These are phyloP conservation scores for Phrixothrix hirtus DNA, from an alignment of 2,888 invertebrate species.

Conservation along the genomic window DNA sequence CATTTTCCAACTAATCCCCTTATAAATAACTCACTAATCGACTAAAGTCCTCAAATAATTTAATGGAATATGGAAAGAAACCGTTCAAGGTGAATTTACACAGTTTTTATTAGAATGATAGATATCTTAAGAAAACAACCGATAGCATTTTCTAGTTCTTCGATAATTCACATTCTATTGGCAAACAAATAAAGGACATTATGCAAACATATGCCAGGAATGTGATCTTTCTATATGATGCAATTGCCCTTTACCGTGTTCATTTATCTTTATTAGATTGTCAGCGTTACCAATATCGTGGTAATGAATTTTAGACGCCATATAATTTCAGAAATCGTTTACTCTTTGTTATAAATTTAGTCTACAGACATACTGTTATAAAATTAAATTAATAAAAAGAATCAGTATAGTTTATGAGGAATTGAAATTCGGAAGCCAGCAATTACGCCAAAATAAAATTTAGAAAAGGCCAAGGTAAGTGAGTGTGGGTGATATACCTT, in stretches of 20 bases:
- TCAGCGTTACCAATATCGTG: constrained; percentile 13
- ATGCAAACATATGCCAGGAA: constrained; percentile 35
- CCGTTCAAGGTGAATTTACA: constrained; percentile 17
- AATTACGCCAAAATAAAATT: constrained; percentile 7
- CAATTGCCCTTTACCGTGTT: constrained; percentile 33
- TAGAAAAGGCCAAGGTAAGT: constrained; percentile 25
- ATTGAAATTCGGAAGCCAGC: constrained; percentile 10
- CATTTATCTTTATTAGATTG: constrained; percentile 25
- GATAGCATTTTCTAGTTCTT: constrained; percentile 11
- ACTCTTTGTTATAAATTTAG: too few relatives aligned
- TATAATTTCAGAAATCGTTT: too few relatives aligned
- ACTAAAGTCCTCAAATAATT: background rate
- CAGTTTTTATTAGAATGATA: constrained; percentile 11
- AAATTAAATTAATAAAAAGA: too few relatives aligned
- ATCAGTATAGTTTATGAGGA: too few relatives aligned
- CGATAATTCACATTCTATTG: constrained; percentile 7
- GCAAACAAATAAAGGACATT: constrained; percentile 27
- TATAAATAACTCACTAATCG: background rate
- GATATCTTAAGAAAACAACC: constrained; percentile 9
- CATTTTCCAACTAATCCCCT: background rate
- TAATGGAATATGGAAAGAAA: constrained; percentile 3
- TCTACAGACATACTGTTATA: too few relatives aligned
- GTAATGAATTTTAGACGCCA: constrained; percentile 9
- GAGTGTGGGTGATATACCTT: constrained; percentile 22
- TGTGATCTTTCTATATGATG: constrained; percentile 34